Conservation (phyloP, 2,113 vertebrate genomes). For the Willisornis vidua region DNA sequence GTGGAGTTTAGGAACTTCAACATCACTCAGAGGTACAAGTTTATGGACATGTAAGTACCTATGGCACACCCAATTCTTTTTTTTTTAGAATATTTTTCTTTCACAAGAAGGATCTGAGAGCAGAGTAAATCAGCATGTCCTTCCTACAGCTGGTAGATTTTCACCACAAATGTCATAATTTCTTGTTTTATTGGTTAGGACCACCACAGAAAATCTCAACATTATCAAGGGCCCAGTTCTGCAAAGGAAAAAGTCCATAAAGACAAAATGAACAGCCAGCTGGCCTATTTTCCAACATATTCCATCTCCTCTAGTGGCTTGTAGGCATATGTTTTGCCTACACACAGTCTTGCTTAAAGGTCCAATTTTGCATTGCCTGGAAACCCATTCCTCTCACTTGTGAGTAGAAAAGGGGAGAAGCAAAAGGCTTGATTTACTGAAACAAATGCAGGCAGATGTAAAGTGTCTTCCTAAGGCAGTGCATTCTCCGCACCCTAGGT, state of each 20-base stretch:
- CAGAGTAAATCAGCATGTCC: not conserved
- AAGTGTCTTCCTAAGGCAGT: slow-evolving; percentile 37
- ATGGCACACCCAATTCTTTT: not conserved
- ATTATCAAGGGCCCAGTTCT: not conserved
- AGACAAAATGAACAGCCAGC: not conserved
- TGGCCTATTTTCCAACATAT: not conserved
- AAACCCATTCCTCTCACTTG: not conserved
- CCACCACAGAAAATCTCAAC: not conserved
- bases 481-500: not conserved
- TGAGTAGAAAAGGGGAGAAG: not conserved
- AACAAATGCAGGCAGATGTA: slow-evolving; percentile 22
- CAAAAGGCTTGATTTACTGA: slow-evolving; percentile 22
- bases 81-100: not conserved
- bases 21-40: not conserved
- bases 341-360: not conserved
- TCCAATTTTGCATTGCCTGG: not conserved
- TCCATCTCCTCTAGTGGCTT: not conserved
- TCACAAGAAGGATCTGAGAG: not conserved
- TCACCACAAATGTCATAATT: not conserved
- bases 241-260: not conserved
- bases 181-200: not conserved
- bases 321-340: not conserved
- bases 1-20: not conserved
- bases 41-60: not conserved
- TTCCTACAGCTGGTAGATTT: not conserved